Evolutionary conservation across 2,888 invertebrate genomes (phyloP), one percentile per base, ranked within the genome.

Genomic region (Torymus auratus): DNA sequence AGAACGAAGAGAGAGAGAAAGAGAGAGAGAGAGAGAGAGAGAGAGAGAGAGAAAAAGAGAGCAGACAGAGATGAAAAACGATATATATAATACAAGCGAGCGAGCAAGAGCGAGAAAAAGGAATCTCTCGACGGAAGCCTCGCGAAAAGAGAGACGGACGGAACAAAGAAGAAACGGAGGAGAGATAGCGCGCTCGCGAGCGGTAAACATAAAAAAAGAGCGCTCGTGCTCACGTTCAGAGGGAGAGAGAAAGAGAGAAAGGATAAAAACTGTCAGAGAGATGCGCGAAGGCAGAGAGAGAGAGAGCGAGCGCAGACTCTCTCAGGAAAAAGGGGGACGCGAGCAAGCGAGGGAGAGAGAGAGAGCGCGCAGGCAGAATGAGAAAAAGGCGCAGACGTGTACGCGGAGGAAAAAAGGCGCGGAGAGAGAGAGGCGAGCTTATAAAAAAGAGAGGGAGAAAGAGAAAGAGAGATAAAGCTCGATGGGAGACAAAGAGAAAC

Each of bases 251-350:
- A 69, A n/a, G 52, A 69, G 60, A 74, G 67, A 74, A 81, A 79
- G 79, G 79, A 82, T 79, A 82, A 82, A 82, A 82, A 82, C 73
- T 82, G 76, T 73, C 76, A 76, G 82, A 76, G 79, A 79, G 28
- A 28, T 28, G 28, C 64, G 73, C 69, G 82, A 74, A 80, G 80
- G 71, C 65, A 71, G 23, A 23, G 28, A 28, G 28, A 28, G 7
- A 28, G 28, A 28, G 28, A 3, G 28, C 15, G 20, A 3, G 28
- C 15, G 50, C 60, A 69, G 53, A 75, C 73, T 73, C 70, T 75
- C 73, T 75, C 73, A 56, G 72, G 80, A 76, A 82, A 75, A 80
- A 74, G 62, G 70, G 78, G 73, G 73, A 74, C 61, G 76, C 28
- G 28, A 28, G 62, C 61, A 17, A 60, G 61, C 58, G 58, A 10